These are phyloP conservation scores for Alloscopus bannaensis DNA, from an alignment of 2,888 invertebrate genomes.

Conservation along the genomic window DNA sequence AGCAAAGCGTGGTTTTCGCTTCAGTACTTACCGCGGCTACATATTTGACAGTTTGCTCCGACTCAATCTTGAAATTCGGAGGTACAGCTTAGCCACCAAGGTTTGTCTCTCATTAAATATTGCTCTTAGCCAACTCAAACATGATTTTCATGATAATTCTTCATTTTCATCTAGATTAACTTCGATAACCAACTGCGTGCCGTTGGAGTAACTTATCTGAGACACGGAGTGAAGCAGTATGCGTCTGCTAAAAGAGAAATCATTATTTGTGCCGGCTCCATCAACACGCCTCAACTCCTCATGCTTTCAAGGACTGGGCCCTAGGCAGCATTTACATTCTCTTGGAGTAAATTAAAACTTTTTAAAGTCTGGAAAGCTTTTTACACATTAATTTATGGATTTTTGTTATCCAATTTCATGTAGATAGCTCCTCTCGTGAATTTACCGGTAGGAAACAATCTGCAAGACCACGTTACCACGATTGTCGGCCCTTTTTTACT, in stretches of 20 bases:
- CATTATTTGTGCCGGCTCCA: conserved; percentile 32
- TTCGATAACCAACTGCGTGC: conserved; percentile 24
- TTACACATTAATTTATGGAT: neutral
- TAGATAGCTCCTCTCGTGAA: conserved; percentile 34
- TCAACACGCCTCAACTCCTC: conserved; percentile 28
- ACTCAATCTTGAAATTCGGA: conserved; percentile 1
- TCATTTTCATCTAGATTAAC: neutral
- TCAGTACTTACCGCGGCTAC: conserved; percentile 8
- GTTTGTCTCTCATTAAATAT: neutral
- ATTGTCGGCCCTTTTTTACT: conserved; percentile 32
- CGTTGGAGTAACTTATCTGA: conserved; percentile 33
- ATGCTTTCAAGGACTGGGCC: conserved; percentile 33
- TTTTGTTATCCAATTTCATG: neutral
- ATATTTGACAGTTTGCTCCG: neutral
- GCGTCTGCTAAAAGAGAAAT: conserved; percentile 26
- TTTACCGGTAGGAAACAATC: conserved; percentile 39
- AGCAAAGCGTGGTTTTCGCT: conserved; percentile 1
- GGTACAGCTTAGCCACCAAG: conserved; percentile 19
- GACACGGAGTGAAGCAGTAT: conserved; percentile 8
- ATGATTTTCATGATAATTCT: neutral
- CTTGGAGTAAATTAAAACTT: neutral
- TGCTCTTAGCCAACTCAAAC: neutral
- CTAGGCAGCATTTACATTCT: conserved; percentile 4
- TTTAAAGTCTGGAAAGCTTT: neutral
- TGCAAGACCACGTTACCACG: conserved; percentile 40